A percentile compares a stretch with the other conserved stretches of the same genome.
Evolutionary conservation across 2,888 invertebrate species (phyloP).

Genomic region (Anoncus sp.): DNA sequence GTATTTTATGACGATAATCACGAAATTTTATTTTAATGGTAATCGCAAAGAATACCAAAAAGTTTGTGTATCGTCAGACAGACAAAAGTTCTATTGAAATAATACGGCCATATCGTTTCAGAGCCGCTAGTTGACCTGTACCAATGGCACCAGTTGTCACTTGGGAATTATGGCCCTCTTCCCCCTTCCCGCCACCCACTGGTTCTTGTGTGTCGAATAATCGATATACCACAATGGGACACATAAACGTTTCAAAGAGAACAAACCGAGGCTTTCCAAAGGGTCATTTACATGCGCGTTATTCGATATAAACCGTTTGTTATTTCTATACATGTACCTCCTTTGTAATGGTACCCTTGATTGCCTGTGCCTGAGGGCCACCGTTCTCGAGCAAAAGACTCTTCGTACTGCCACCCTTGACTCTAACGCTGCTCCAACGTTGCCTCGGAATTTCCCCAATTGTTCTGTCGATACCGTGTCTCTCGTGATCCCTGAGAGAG

Average conservation of each 20-base stretch:
- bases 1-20: too few relatives aligned
- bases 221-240: neutral
- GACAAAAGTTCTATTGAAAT: too few relatives aligned
- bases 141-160: too few relatives aligned
- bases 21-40: too few relatives aligned
- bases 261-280: neutral
- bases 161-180: too few relatives aligned
- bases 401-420: conserved; percentile 81
- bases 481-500: conserved; percentile 77
- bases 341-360: conserved; percentile 78
- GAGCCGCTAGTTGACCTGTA: too few relatives aligned
- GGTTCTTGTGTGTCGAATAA: neutral
- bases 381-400: conserved; percentile 81
- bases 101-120: too few relatives aligned
- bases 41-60: too few relatives aligned
- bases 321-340: conserved; percentile 75
- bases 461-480: conserved; percentile 69
- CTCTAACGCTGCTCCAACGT: conserved; percentile 81
- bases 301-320: neutral
- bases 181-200: too few relatives aligned
- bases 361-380: conserved; percentile 75
- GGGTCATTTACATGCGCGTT: neutral
- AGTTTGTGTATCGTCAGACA: too few relatives aligned
- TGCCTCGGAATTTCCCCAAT: conserved; percentile 76
- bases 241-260: neutral